Evolutionary conservation across 2,888 invertebrate genomes (phyloP).

Genomic region (Agonopterix alstromeriana): DNA sequence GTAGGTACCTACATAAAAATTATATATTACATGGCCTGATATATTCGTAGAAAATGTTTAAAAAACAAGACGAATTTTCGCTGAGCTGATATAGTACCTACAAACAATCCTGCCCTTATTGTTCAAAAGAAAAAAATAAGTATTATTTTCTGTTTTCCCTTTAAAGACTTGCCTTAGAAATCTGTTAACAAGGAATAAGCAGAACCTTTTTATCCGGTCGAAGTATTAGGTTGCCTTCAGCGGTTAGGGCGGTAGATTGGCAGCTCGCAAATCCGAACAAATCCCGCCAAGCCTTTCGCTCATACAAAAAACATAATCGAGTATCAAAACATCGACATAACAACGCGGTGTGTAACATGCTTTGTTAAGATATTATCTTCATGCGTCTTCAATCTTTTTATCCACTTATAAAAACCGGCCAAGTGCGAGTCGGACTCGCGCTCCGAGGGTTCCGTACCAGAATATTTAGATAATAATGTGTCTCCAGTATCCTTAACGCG

Average conservation of each 20-base stretch:
- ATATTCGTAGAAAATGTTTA: not conserved
- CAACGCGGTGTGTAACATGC: too few relatives aligned
- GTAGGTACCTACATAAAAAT: not conserved
- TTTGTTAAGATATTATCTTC: too few relatives aligned
- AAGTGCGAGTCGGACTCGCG: too few relatives aligned
- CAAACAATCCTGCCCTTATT: constrained; percentile 20
- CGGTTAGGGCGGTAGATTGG: constrained; percentile 55
- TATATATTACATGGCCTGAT: not conserved
- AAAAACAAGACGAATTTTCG: too few relatives aligned
- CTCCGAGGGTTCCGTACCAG: too few relatives aligned
- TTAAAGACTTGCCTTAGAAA: constrained; percentile 35
- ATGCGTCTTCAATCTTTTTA: too few relatives aligned
- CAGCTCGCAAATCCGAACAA: constrained; percentile 61
- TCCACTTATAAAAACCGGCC: too few relatives aligned
- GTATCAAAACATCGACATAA: constrained; percentile 35
- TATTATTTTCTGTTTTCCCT: constrained; percentile 23
- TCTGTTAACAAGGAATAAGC: constrained; percentile 57
- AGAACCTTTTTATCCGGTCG: constrained; percentile 52
- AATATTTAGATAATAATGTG: too few relatives aligned
- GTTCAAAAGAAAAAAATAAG: constrained; percentile 24
- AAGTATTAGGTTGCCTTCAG: constrained; percentile 53
- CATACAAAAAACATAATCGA: constrained; percentile 44
- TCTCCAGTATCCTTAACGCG: too few relatives aligned
- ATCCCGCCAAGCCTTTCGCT: constrained; percentile 44
- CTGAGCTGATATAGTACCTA: not conserved